Percentiles rank a stretch among this genome's conserved stretches.
These are phyloP conservation scores for Hemitrygon akajei DNA, from an alignment of 2,797 vertebrate genomes.

Conservation along the genomic window DNA sequence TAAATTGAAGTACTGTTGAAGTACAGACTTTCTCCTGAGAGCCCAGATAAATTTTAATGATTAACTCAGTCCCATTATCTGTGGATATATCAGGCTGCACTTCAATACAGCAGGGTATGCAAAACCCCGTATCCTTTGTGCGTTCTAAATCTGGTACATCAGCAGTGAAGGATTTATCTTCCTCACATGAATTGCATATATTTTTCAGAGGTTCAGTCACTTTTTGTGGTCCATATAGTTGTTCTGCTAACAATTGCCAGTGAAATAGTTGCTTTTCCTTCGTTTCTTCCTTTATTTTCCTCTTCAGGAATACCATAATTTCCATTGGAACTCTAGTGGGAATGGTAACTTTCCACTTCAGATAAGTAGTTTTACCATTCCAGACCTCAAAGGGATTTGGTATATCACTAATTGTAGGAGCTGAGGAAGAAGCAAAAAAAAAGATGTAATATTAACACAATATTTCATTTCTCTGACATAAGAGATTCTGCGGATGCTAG, in stretches of 20 bases:
- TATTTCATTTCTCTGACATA: not conserved
- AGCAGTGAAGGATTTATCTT: constrained; percentile 2
- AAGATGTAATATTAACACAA: not conserved
- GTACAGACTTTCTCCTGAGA: no score
- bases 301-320: not conserved
- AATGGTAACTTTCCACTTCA: not conserved
- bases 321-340: not conserved
- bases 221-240: not conserved
- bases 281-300: not conserved
- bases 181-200: no score
- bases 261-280: not conserved
- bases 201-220: not conserved
- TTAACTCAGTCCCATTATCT: not conserved
- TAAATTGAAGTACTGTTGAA: not conserved
- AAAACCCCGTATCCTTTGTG: no score
- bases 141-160: not conserved
- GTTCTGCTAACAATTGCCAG: not conserved
- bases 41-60: not conserved
- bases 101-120: not conserved
- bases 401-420: not conserved
- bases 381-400: no score
- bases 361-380: not conserved
- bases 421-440: not conserved
- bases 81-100: not conserved
- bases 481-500: no score